A percentile compares a stretch with the other conserved stretches of the same genome.
Evolutionary conservation across 2,113 vertebrate species (phyloP).

Genomic region (Brienomyrus longianalis): DNA sequence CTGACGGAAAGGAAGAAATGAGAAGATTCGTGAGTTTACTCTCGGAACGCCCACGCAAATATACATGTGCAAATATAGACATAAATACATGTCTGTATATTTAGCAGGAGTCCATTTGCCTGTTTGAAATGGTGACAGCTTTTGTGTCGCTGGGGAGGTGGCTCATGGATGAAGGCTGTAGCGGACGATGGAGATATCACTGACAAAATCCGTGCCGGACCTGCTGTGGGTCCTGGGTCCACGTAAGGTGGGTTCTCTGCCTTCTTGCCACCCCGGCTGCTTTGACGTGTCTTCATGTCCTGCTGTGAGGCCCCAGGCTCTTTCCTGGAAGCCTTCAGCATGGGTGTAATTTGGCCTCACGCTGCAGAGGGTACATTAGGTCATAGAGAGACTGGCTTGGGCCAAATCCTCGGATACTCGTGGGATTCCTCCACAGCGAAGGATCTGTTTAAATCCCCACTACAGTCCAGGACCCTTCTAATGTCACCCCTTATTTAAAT

Average conservation of each 20-base stretch:
- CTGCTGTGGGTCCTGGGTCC: not conserved
- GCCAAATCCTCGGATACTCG: constrained; percentile 17
- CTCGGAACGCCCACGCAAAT: constrained; percentile 19
- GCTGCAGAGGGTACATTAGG: constrained; percentile 37
- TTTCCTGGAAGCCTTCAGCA: constrained; percentile 34
- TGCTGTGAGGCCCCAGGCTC: not conserved
- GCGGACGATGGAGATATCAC: not conserved
- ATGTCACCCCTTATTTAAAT: not conserved
- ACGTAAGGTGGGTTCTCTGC: not conserved
- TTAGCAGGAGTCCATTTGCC: constrained; percentile 23
- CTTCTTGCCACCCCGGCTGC: not conserved
- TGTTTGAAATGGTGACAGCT: not conserved
- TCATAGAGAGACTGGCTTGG: constrained; percentile 33
- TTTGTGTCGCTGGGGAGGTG: not conserved
- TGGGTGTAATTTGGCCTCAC: constrained; percentile 30
- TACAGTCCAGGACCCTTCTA: not conserved
- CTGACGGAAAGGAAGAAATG: constrained; percentile 3
- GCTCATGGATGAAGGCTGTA: not conserved
- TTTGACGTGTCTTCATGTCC: not conserved
- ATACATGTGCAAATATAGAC: constrained; percentile 26
- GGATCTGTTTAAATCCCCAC: constrained; percentile 7
- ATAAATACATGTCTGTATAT: constrained; percentile 26
- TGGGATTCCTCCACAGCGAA: not conserved
- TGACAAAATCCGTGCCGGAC: not conserved
- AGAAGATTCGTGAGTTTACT: constrained; percentile 16